phyloP scores from a whole-genome alignment of 2,113 vertebrate species.

The Mus musculus region GRCm39 chr4:84767501-84768000 shows the following conservation, averaged over 20 bases:
- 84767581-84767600: not conserved
- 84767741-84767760: too few relatives aligned
- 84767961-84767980: not conserved
- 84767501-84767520: not conserved
- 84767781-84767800: not conserved
- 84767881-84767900: not conserved
- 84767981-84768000: conserved; percentile 3
- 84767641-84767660: conserved; percentile 6
- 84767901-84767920: conserved; percentile 17
- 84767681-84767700: not conserved
- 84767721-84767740: too few relatives aligned
- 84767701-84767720: not conserved
- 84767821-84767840: not conserved
- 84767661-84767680: not conserved
- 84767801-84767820: not conserved
- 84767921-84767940: not conserved
- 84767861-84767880: conserved; percentile 44
- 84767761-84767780: not conserved
- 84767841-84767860: too few relatives aligned
- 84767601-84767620: not conserved
- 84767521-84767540: not conserved
- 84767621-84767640: not conserved
- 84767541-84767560: not conserved
- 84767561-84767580: not conserved
- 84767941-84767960: not conserved